phyloP scores from a whole-genome alignment of 2,797 vertebrate genomes.

The Neosalanx taihuensis region DNA sequence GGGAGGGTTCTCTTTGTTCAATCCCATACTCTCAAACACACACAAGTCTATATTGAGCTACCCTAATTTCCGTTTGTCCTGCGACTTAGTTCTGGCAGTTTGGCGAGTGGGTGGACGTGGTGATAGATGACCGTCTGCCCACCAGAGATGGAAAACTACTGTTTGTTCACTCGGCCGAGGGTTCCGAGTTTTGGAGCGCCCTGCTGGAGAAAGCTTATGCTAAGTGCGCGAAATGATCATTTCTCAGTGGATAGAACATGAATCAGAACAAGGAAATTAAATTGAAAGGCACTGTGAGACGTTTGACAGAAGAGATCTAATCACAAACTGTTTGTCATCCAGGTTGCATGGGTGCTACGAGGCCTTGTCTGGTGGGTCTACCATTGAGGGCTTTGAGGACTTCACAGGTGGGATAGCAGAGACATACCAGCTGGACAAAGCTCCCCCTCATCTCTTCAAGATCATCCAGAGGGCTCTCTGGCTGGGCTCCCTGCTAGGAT shows the following conservation, averaged over 20 bases:
- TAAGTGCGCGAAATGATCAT: constrained; percentile 72
- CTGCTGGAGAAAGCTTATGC: constrained; percentile 88
- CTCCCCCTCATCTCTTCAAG: constrained; percentile 76
- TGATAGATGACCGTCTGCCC: constrained; percentile 82
- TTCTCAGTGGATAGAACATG: not conserved
- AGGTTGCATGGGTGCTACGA: constrained; percentile 86
- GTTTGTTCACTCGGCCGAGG: constrained; percentile 80
- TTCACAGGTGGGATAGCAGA: constrained; percentile 92
- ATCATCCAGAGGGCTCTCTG: constrained; percentile 79
- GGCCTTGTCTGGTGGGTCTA: constrained; percentile 82
- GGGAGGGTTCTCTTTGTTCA: not conserved
- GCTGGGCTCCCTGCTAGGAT: constrained; percentile 82
- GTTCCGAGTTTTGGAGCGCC: constrained; percentile 84
- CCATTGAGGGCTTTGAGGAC: constrained; percentile 87
- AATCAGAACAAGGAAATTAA: not conserved
- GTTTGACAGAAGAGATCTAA: not conserved
- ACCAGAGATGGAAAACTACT: constrained; percentile 78
- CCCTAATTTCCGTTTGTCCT: constrained; percentile 8
- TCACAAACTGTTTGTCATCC: constrained; percentile 15
- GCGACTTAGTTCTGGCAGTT: constrained; percentile 85
- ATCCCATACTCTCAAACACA: not conserved
- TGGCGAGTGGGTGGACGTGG: constrained; percentile 87
- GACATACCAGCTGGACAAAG: constrained; percentile 70
- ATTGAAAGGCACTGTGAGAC: too few relatives aligned
- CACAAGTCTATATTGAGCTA: not conserved